Conservation (phyloP, 1,140 invertebrate species). For the Euborellia annulipes region DNA sequence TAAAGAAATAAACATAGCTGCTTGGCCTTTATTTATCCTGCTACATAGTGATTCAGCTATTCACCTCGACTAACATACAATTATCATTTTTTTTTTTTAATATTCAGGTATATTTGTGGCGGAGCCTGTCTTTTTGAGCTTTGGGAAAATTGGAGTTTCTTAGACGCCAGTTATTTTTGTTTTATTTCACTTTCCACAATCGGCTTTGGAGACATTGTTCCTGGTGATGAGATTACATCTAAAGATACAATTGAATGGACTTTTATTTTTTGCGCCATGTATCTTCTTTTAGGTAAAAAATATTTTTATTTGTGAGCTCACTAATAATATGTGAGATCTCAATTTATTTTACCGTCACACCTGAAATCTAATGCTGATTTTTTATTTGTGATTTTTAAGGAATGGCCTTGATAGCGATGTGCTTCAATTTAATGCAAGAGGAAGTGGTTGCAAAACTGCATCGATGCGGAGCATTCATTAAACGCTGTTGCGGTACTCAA, state of each 20-base stretch:
- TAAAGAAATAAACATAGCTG: too few relatives aligned
- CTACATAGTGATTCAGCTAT: too few relatives aligned
- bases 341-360: too few relatives aligned
- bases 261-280: slow-evolving; percentile 73
- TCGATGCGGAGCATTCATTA: too few relatives aligned
- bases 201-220: slow-evolving; percentile 85
- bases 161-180: slow-evolving; percentile 86
- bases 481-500: too few relatives aligned
- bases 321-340: too few relatives aligned
- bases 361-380: too few relatives aligned
- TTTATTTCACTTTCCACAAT: slow-evolving; percentile 87
- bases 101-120: slow-evolving; percentile 54
- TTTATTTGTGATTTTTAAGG: too few relatives aligned
- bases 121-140: slow-evolving; percentile 78
- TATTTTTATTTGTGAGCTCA: too few relatives aligned
- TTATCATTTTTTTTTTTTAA: slow-evolving; percentile 25
- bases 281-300: slow-evolving; percentile 69
- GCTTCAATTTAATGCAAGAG: slow-evolving; percentile 81
- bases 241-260: slow-evolving; percentile 44
- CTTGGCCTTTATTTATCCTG: too few relatives aligned
- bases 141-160: slow-evolving; percentile 74
- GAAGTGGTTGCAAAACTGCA: slow-evolving; percentile 55
- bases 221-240: slow-evolving; percentile 47
- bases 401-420: slow-evolving; percentile 80
- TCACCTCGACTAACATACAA: too few relatives aligned